A percentile compares a stretch with the other conserved stretches of the same genome.
phyloP scores from a whole-genome alignment of 2,888 invertebrate species.

The Lottia gigantea region DNA sequence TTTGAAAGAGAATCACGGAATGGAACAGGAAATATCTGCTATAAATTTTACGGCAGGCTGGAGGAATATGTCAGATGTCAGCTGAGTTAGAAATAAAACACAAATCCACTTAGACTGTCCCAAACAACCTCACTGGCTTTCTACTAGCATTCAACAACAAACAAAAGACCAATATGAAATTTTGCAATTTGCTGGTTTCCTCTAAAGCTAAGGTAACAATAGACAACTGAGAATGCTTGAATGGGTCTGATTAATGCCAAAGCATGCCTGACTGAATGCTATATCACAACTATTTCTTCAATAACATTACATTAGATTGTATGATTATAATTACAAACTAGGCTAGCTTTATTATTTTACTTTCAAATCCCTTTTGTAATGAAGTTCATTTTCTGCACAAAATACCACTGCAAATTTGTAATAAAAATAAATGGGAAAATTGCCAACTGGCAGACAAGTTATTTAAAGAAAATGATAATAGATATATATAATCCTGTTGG shows the following conservation, averaged over 20 bases:
- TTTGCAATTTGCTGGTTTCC: constrained; percentile 11
- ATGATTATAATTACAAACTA: neutral
- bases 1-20: constrained; percentile 2
- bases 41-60: constrained; percentile 11
- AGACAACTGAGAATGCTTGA: neutral
- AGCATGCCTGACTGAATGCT: constrained; percentile 4
- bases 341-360: constrained; percentile 2
- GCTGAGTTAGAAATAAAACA: constrained; percentile 1
- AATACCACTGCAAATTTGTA: no score
- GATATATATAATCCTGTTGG: no score
- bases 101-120: constrained; percentile 7
- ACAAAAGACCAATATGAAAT: constrained; percentile 6
- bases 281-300: neutral
- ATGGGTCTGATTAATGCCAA: neutral
- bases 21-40: constrained; percentile 4
- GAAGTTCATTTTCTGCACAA: neutral
- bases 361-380: neutral
- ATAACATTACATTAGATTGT: neutral
- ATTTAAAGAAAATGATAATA: no score
- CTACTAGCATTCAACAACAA: neutral
- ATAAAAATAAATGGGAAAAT: no score
- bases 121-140: neutral
- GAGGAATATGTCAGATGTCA: constrained; percentile 9
- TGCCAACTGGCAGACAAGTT: no score
- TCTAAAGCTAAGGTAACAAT: constrained; percentile 2